Conservation (phyloP, 2,888 invertebrate genomes). For the Willowsia nigromaculata region DNA sequence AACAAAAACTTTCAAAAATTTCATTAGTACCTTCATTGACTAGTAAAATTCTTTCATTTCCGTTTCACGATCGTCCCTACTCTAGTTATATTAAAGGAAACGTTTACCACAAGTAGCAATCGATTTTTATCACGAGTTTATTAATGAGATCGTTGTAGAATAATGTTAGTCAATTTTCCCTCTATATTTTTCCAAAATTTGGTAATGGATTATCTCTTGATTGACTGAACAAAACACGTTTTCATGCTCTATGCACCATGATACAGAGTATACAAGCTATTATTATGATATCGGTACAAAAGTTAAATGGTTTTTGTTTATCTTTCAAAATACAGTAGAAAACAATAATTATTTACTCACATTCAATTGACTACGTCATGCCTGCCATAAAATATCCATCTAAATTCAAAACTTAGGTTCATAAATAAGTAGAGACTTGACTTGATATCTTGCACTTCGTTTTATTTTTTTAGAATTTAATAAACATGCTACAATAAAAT, state of each 20-base stretch:
- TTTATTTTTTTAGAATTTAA: no score
- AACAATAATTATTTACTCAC: neutral
- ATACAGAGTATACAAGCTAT: neutral
- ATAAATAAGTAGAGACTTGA: no score
- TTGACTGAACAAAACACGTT: neutral
- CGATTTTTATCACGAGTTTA: conserved; percentile 8
- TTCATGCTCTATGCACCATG: conserved; percentile 1
- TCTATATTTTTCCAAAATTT: neutral
- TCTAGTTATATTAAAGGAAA: neutral
- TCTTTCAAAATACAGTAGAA: no score
- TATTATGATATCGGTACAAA: neutral
- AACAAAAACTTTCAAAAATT: neutral
- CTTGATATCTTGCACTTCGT: no score
- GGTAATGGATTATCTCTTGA: neutral
- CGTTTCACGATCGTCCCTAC: neutral
- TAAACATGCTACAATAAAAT: no score
- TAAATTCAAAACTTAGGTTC: no score
- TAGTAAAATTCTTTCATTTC: neutral
- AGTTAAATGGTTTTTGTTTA: neutral
- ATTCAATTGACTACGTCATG: neutral
- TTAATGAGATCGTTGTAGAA: neutral
- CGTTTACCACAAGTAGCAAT: neutral
- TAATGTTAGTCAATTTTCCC: neutral
- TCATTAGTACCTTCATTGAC: neutral
- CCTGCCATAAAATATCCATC: neutral